These are phyloP conservation scores for Philopotamus ludificatus DNA, from an alignment of 1,140 invertebrate genomes.

Conservation along the genomic window DNA sequence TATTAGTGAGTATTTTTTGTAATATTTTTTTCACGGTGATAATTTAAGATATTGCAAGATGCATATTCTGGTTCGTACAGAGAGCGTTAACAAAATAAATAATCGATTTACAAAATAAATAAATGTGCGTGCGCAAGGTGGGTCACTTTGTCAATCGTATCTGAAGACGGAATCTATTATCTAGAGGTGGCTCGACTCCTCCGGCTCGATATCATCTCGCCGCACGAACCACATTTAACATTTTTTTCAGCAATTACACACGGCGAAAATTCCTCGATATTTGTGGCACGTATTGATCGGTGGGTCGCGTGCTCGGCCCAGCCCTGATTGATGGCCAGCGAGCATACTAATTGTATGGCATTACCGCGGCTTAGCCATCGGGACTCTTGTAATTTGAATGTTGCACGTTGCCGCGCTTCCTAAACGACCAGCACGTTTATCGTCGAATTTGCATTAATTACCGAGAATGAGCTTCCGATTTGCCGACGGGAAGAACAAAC, in stretches of 20 bases:
- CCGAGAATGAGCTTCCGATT: constrained; percentile 7
- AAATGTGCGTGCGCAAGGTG: not conserved
- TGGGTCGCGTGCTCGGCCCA: too few species aligned
- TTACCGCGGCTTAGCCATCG: constrained; percentile 23
- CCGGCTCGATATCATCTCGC: constrained; percentile 1
- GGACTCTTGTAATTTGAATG: constrained; percentile 30
- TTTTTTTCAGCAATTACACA: too few species aligned
- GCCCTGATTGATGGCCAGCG: constrained; percentile 8
- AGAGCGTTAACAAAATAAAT: not conserved
- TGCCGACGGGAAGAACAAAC: not conserved
- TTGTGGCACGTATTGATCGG: too few species aligned
- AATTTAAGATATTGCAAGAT: too few species aligned
- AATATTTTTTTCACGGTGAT: too few species aligned
- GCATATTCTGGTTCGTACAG: too few species aligned
- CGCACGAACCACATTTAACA: constrained; percentile 8
- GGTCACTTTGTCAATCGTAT: not conserved
- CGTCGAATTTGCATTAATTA: constrained; percentile 28
- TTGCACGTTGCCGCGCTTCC: constrained; percentile 6
- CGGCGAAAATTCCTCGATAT: too few species aligned
- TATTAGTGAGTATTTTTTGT: too few species aligned
- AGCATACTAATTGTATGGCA: constrained; percentile 35
- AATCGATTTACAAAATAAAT: not conserved
- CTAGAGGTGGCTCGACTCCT: not conserved
- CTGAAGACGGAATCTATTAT: constrained; percentile 12
- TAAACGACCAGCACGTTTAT: constrained; percentile 16